Percentiles rank a stretch among this genome's conserved stretches.
Conservation (phyloP, 2,113 vertebrate species). For the Festucalex cinctus region DNA sequence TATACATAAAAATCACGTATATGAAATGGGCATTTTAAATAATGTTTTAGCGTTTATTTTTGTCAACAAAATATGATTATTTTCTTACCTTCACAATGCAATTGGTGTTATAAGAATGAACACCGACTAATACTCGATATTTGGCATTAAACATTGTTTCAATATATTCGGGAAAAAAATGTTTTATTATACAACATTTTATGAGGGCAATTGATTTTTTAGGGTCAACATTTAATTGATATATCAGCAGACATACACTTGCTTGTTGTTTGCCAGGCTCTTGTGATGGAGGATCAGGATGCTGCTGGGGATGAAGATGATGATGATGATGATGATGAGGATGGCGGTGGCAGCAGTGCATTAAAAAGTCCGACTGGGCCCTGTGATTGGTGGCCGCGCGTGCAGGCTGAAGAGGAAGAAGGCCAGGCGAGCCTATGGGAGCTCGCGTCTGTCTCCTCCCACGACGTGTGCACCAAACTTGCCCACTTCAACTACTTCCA, state of each 20-base stretch:
- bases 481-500: conserved; percentile 81
- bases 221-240: conserved; percentile 7
- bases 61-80: too few relatives aligned
- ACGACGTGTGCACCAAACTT: conserved; percentile 74
- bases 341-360: conserved; percentile 34
- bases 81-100: too few relatives aligned
- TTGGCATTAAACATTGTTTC: too few relatives aligned
- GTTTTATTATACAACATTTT: neutral
- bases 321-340: neutral
- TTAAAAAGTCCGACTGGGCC: conserved; percentile 57
- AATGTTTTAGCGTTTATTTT: too few relatives aligned
- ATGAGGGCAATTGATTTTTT: neutral
- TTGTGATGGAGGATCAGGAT: conserved; percentile 30
- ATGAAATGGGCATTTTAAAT: too few relatives aligned
- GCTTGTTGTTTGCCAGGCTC: conserved; percentile 28
- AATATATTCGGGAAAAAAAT: too few relatives aligned
- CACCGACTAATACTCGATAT: too few relatives aligned
- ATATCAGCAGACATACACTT: conserved; percentile 18
- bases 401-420: conserved; percentile 79
- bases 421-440: conserved; percentile 79
- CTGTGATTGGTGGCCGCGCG: conserved; percentile 75
- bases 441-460: conserved; percentile 72
- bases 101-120: too few relatives aligned
- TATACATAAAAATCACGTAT: too few relatives aligned
- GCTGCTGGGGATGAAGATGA: neutral